phyloP scores from a whole-genome alignment of 2,797 vertebrate species.

The Alauda arvensis region DNA sequence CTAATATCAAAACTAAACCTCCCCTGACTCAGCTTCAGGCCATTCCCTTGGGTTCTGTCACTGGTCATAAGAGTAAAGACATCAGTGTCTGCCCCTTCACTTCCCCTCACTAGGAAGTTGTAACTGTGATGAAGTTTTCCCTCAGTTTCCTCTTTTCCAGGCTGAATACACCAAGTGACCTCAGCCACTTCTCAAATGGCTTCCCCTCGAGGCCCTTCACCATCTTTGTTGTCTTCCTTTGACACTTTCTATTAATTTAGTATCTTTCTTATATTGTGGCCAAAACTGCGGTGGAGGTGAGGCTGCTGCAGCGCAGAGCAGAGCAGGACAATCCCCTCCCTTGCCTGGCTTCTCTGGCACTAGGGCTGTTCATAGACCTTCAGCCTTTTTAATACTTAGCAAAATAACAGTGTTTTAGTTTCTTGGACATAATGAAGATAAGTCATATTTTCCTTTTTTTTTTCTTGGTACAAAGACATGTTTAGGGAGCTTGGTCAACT shows the following conservation, averaged over 20 bases:
- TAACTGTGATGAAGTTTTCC: not conserved
- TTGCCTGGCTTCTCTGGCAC: accelerated
- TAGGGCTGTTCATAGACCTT: not conserved
- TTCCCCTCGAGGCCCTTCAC: not conserved
- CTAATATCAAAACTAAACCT: not conserved
- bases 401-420: slow-evolving; percentile 38
- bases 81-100: accelerated
- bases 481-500: not conserved
- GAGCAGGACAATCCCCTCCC: not conserved
- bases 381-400: not conserved
- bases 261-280: not conserved
- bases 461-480: not conserved
- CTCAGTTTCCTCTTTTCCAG: not conserved
- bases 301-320: accelerated
- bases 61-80: not conserved
- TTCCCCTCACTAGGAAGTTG: accelerated
- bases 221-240: not conserved
- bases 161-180: not conserved
- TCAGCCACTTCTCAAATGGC: not conserved
- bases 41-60: not conserved
- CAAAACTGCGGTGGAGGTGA: accelerated
- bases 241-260: not conserved
- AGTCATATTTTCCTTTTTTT: not conserved
- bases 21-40: too few relatives aligned
- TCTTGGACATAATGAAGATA: slow-evolving; percentile 38